Evolutionary conservation across 2,113 vertebrate genomes (phyloP), one percentile per base, ranked within the genome.

Genomic region (Saguinus imperator): DNA sequence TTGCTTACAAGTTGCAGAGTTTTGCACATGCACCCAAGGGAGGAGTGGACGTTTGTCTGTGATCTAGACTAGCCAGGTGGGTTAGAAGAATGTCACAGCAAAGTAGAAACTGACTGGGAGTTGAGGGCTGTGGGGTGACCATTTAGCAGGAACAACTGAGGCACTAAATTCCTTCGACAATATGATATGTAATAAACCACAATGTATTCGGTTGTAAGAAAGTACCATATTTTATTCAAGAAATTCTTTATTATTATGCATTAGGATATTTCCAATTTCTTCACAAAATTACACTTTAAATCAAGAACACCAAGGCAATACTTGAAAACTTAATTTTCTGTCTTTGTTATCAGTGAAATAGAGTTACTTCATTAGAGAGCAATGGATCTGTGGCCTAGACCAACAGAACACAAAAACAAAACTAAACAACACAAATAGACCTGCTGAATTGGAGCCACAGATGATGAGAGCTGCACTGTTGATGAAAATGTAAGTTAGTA

Each of bases 371-470:
- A 37, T 40, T 57, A 20, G 27, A 27, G 68, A 32, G 27, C 14
- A 18, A 25, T 32, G 5, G 8, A 29, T 72, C 50, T 23, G 8
- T 73, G 73, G 14, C 11, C 14, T 21, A 57, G 52, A 32, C 6
- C 14, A 4, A 1, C 52, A 25, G 61, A 64, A 68, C n/a, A 37
- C 1, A 23, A 50, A 58, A 89, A 17, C 16, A 6, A 40, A 72
- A 13, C 52, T 55, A 61, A 68, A 8, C 25, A 8, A 52, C 48
- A 18, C 45, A 72, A 72, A 9, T 0, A 72, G 75, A 50, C 27
- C 64, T 27, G 16, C 13, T 50, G 13, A 35, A 23, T 6, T 1
- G 17, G n/a, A 45, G 11, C 6, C 0, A 1, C 6, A 0, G 2
- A 20, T 17, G 21, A 4, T 25, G 3, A 10, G 43, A 57, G 20